phyloP scores from a whole-genome alignment of 37 sponge, comb jelly and placozoan genomes.

The Agelas oroides region DNA sequence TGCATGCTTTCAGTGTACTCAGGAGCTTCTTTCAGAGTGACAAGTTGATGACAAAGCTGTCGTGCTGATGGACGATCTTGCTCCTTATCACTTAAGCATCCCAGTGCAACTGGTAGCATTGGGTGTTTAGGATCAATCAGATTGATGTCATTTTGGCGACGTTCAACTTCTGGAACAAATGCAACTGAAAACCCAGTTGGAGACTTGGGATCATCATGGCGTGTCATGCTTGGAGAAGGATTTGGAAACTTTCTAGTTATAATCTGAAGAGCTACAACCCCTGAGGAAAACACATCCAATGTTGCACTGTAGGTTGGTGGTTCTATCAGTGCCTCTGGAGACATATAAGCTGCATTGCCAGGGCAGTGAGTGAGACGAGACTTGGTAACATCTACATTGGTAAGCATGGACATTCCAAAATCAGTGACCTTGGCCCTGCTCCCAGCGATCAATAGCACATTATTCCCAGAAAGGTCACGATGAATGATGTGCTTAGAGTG shows the following conservation, averaged over 20 bases:
- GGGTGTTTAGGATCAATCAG: background rate
- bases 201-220: background rate
- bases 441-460: conserved; percentile 11
- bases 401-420: conserved; percentile 32
- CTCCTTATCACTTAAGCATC: conserved; percentile 12
- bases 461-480: conserved; percentile 37
- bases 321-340: conserved; percentile 23
- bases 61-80: conserved; percentile 9
- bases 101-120: background rate
- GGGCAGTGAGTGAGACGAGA: conserved; percentile 32
- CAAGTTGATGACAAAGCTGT: background rate
- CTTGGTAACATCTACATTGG: background rate
- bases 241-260: conserved; percentile 6
- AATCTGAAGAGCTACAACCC: conserved; percentile 31
- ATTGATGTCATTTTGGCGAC: conserved; percentile 7
- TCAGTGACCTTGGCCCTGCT: conserved; percentile 31
- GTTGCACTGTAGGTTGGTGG: conserved; percentile 24
- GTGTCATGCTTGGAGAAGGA: background rate
- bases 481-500: conserved; percentile 19
- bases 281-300: conserved; percentile 40
- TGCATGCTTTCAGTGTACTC: background rate
- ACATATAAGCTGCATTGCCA: conserved; percentile 33
- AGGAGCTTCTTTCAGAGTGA: background rate
- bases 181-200: background rate
- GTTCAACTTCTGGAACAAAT: background rate